These are phyloP conservation scores for Eubasilissa splendida DNA, from an alignment of 2,888 invertebrate species.

Conservation along the genomic window DNA sequence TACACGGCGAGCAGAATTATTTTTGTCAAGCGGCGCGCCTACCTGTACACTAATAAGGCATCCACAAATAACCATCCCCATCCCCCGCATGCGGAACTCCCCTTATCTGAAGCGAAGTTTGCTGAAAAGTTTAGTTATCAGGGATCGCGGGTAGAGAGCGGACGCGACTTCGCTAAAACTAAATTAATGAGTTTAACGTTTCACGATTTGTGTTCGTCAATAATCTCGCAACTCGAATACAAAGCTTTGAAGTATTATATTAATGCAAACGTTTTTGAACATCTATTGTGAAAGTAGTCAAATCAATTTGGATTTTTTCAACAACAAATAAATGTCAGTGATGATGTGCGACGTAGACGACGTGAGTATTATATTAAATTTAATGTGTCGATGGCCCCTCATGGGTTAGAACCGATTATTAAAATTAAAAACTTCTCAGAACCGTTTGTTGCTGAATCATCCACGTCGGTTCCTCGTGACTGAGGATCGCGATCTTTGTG, in stretches of 20 bases:
- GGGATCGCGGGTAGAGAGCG: not conserved
- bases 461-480: no score
- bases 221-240: no score
- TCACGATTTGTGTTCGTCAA: not conserved
- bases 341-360: not conserved
- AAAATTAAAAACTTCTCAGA: no score
- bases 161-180: constrained; percentile 5
- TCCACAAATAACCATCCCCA: constrained; percentile 14
- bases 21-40: no score
- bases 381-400: no score
- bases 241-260: no score
- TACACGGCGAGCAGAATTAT: no score
- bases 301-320: not conserved
- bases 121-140: constrained; percentile 24
- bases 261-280: not conserved
- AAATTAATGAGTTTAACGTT: not conserved
- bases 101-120: constrained; percentile 18
- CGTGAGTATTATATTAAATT: not conserved
- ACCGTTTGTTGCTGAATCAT: no score
- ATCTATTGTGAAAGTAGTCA: not conserved
- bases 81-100: not conserved
- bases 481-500: no score
- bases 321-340: not conserved
- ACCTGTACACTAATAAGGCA: no score
- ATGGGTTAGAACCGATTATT: no score